Percentiles rank a stretch among this genome's conserved stretches.
Evolutionary conservation across 2,888 invertebrate genomes (phyloP).

Genomic region (Drosophila subsilvestris): DNA sequence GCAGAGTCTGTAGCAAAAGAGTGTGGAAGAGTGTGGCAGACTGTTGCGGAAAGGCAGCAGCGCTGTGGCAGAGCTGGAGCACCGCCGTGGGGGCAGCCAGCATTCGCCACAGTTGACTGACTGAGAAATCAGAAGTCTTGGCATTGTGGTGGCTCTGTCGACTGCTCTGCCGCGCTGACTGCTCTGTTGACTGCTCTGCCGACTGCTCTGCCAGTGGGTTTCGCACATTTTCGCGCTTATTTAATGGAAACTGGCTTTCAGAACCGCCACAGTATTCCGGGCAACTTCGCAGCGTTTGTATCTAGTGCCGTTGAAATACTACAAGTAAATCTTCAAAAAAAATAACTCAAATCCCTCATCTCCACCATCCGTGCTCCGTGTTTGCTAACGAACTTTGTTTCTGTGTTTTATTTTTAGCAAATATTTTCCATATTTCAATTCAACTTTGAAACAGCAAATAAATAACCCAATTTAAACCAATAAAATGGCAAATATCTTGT

Average conservation of each 20-base stretch:
- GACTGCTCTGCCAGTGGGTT: slow-evolving; percentile 37
- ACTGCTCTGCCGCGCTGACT: slow-evolving; percentile 21
- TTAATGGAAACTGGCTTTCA: slow-evolving; percentile 83
- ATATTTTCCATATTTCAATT: slow-evolving; percentile 19
- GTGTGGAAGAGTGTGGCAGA: slow-evolving; percentile 4
- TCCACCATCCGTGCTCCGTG: slow-evolving; percentile 41
- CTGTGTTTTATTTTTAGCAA: slow-evolving; percentile 58
- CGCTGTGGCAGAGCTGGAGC: slow-evolving; percentile 1
- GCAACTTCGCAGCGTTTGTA: slow-evolving; percentile 82
- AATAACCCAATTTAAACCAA: slow-evolving; percentile 13
- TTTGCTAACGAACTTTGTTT: slow-evolving; percentile 10
- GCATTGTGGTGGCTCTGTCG: slow-evolving; percentile 28
- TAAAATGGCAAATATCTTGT: slow-evolving; percentile 80
- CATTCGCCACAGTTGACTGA: slow-evolving; percentile 69
- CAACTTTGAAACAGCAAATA: slow-evolving; percentile 31
- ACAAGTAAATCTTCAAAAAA: slow-evolving; percentile 58
- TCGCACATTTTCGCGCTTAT: slow-evolving; percentile 79
- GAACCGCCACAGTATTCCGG: slow-evolving; percentile 84
- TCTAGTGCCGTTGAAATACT: slow-evolving; percentile 79
- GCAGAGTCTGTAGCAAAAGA: slow-evolving; percentile 21
- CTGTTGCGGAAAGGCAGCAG: slow-evolving; percentile 3
- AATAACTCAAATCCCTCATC: slow-evolving; percentile 11
- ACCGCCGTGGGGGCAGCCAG: slow-evolving; percentile 10
- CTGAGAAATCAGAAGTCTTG: slow-evolving; percentile 66
- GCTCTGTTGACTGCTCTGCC: slow-evolving; percentile 27